Evolutionary conservation across 2,888 invertebrate genomes (phyloP).

Genomic region (Brenthis hecate): DNA sequence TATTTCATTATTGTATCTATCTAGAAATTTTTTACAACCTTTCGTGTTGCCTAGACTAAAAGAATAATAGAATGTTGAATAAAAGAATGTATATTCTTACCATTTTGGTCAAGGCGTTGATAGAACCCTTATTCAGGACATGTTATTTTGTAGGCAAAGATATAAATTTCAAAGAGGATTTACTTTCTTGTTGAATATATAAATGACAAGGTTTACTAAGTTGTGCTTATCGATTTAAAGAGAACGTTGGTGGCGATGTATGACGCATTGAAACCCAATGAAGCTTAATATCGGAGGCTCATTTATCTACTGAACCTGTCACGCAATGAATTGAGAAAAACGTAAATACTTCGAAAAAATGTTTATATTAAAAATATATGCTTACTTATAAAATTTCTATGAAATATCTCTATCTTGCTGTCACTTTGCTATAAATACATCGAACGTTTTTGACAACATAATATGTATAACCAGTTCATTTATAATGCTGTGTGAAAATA

Average conservation of each 20-base stretch:
- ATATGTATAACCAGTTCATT: no score
- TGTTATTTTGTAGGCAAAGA: neutral
- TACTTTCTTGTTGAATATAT: constrained; percentile 20
- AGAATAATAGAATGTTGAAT: no score
- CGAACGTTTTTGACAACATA: neutral
- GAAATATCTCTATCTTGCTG: neutral
- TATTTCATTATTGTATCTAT: no score
- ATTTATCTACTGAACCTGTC: constrained; percentile 40
- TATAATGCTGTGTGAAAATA: no score
- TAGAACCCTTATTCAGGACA: neutral
- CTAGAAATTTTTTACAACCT: no score
- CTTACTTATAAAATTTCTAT: constrained; percentile 8
- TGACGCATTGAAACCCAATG: constrained; percentile 76
- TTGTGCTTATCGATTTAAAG: constrained; percentile 80
- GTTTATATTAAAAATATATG: constrained; percentile 17
- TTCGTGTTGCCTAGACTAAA: no score
- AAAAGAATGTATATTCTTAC: no score
- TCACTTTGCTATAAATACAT: neutral
- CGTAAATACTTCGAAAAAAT: constrained; percentile 30
- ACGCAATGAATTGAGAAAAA: constrained; percentile 56
- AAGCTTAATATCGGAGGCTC: constrained; percentile 66
- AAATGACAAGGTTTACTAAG: constrained; percentile 74
- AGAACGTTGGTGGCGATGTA: constrained; percentile 59
- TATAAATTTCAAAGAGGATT: no score
- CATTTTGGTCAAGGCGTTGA: no score